Conservation (phyloP, 2,113 vertebrate species). For the Pithys albifrons region DNA sequence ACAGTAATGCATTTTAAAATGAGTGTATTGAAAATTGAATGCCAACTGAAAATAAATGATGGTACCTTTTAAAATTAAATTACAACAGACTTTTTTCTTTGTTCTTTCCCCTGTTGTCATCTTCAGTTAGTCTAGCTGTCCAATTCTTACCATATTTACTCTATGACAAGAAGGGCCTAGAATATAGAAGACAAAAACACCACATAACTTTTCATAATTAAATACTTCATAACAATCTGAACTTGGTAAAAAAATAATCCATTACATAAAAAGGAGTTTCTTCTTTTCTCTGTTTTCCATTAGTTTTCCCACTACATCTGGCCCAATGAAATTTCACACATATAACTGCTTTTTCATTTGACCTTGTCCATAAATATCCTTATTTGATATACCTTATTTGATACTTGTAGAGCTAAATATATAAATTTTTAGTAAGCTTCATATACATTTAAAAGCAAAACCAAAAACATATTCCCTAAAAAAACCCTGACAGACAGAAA, state of each 20-base stretch:
- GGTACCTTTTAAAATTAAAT: constrained; percentile 76
- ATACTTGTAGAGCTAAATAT: not conserved
- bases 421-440: rapidly evolving
- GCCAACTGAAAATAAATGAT: constrained; percentile 78
- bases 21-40: constrained; percentile 80
- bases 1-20: constrained; percentile 84
- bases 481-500: not conserved
- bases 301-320: not conserved
- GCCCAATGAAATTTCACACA: not conserved
- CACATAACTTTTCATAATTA: constrained; percentile 14
- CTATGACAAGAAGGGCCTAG: constrained; percentile 34
- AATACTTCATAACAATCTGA: constrained; percentile 18
- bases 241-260: not conserved
- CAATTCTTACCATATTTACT: constrained; percentile 49
- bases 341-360: not conserved
- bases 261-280: not conserved
- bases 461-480: not conserved
- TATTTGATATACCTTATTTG: not conserved
- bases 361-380: not conserved
- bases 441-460: not conserved
- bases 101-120: constrained; percentile 68
- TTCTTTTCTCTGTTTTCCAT: not conserved
- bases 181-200: constrained; percentile 51
- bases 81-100: constrained; percentile 64
- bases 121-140: constrained; percentile 66